phyloP scores from a whole-genome alignment of 2,113 vertebrate species.

The Recurvirostra avosetta region DNA sequence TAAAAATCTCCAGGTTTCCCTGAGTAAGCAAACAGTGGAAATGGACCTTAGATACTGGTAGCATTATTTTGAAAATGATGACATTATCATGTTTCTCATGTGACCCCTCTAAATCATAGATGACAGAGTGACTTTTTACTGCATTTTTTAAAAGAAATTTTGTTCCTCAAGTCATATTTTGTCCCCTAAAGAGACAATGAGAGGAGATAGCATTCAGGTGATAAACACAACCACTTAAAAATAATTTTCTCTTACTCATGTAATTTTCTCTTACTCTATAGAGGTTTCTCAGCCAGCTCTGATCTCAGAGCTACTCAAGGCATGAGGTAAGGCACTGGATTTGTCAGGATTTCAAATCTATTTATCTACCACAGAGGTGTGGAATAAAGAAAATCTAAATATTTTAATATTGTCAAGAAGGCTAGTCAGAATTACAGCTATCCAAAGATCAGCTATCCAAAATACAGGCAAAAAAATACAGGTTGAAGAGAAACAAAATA shows the following conservation, averaged over 20 bases:
- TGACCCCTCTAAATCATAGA: conserved; percentile 12
- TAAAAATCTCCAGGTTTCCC: not conserved
- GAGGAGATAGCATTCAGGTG: not conserved
- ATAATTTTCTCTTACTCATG: not conserved
- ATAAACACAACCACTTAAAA: conserved; percentile 2
- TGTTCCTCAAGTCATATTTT: not conserved
- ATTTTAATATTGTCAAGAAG: not conserved
- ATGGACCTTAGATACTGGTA: not conserved
- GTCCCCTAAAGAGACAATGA: not conserved
- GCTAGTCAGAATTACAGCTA: not conserved
- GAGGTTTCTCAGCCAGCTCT: not conserved
- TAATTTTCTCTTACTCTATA: not conserved
- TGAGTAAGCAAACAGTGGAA: not conserved
- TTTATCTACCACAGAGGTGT: not conserved
- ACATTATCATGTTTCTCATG: not conserved
- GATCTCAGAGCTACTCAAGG: not conserved
- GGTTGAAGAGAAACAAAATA: not conserved
- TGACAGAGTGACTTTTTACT: not conserved
- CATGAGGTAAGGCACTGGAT: not conserved
- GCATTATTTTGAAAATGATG: not conserved
- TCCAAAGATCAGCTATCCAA: not conserved
- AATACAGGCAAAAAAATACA: not conserved
- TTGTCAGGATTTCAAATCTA: not conserved
- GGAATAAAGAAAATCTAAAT: not conserved
- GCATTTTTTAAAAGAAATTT: not conserved